Conservation (phyloP, 2,113 vertebrate genomes). For the Circaetus gallicus region DNA sequence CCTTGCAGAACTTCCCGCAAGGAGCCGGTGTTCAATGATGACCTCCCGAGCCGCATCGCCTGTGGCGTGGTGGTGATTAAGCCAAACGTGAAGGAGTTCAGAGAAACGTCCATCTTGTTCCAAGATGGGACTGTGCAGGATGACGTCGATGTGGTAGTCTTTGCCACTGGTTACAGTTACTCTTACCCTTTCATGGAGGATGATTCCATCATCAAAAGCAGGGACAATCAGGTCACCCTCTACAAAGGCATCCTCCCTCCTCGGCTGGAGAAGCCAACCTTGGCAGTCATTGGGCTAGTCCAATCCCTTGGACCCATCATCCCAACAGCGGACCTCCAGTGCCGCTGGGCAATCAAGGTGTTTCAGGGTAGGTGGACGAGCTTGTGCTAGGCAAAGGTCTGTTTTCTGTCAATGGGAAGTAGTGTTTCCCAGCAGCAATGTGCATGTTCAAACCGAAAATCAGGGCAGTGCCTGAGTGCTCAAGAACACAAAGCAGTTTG, state of each 20-base stretch:
- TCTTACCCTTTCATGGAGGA: conserved; percentile 79
- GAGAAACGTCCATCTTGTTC: conserved; percentile 75
- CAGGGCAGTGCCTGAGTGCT: too few species aligned
- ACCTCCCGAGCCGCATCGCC: conserved; percentile 78
- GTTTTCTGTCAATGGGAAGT: not conserved
- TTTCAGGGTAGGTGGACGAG: conserved; percentile 74
- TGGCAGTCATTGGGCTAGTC: conserved; percentile 84
- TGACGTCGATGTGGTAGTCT: conserved; percentile 78
- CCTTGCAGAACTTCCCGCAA: conserved; percentile 69
- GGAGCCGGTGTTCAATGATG: conserved; percentile 77
- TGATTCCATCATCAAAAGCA: conserved; percentile 66
- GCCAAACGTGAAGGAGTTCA: conserved; percentile 76
- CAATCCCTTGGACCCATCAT: conserved; percentile 75
- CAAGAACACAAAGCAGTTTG: not conserved
- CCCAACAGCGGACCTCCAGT: conserved; percentile 80
- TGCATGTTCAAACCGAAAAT: not conserved
- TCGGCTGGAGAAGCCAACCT: conserved; percentile 72
- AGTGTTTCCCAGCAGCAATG: not conserved
- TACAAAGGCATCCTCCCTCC: conserved; percentile 82
- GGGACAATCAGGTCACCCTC: conserved; percentile 69
- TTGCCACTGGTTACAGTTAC: conserved; percentile 82
- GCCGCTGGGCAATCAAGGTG: conserved; percentile 79
- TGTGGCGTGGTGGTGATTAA: conserved; percentile 78
- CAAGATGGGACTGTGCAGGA: conserved; percentile 81
- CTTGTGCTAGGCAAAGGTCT: not conserved